Evolutionary conservation across 1,140 invertebrate species (phyloP).

Genomic region (Temnothorax longispinosus): DNA sequence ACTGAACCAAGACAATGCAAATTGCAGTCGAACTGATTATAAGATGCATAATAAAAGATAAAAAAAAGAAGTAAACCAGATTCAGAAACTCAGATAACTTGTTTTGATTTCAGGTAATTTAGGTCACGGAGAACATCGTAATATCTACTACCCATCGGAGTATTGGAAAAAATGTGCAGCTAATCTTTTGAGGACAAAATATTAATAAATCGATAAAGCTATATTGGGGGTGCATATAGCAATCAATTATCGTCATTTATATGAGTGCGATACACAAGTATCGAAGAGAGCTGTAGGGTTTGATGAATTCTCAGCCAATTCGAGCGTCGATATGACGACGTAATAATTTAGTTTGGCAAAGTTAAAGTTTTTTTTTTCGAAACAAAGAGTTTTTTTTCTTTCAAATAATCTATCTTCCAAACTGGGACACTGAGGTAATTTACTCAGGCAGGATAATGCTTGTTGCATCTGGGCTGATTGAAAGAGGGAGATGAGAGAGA

Average conservation of each 20-base stretch:
- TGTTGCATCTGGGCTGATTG: no score
- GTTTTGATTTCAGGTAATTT: constrained; percentile 42
- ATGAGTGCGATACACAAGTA: not conserved
- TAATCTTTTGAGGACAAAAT: constrained; percentile 18
- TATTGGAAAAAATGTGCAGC: constrained; percentile 2
- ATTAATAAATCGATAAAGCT: constrained; percentile 21
- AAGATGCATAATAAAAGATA: constrained; percentile 44
- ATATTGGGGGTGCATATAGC: not conserved
- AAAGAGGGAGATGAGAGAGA: no score
- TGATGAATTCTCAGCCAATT: not conserved
- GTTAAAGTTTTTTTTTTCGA: not conserved
- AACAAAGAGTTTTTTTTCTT: not conserved
- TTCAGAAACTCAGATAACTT: constrained; percentile 44
- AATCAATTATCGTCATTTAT: not conserved
- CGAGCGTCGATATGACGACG: not conserved
- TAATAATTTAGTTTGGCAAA: not conserved
- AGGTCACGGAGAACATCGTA: constrained; percentile 45
- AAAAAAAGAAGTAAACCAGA: constrained; percentile 35
- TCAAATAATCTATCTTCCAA: not conserved
- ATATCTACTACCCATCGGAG: constrained; percentile 36
- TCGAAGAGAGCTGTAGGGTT: not conserved
- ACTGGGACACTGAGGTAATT: not conserved
- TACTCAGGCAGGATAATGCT: not conserved
- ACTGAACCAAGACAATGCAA: constrained; percentile 42
- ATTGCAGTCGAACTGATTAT: constrained; percentile 25